phyloP scores from a whole-genome alignment of 2,797 vertebrate species.

The Anas bahamensis region DNA sequence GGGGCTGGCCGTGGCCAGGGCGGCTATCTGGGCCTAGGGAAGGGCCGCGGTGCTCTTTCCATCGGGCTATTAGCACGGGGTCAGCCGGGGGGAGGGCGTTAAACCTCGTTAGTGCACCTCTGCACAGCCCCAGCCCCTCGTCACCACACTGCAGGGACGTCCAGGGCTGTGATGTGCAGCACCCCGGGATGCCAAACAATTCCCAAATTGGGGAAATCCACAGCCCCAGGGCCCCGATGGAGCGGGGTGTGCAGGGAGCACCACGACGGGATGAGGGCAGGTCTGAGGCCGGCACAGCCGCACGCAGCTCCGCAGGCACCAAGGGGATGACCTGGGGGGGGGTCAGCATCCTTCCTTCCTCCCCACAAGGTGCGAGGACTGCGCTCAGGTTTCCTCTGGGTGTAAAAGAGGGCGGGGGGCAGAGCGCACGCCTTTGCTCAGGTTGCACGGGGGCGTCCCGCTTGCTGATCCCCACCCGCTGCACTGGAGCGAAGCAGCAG shows the following conservation, averaged over 20 bases:
- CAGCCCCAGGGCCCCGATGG: background rate
- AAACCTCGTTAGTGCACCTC: background rate
- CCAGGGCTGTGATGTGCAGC: background rate
- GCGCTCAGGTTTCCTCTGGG: no score
- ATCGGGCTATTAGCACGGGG: constrained; percentile 44
- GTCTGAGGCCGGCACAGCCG: background rate
- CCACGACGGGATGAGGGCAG: no score
- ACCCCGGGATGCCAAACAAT: background rate
- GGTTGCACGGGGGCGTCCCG: background rate
- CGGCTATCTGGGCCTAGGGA: constrained; percentile 12
- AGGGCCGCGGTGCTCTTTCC: constrained; percentile 44
- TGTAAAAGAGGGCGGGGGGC: no score
- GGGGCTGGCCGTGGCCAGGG: constrained; percentile 5
- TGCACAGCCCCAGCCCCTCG: background rate
- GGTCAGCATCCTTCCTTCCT: background rate
- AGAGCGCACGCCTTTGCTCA: fast-evolving
- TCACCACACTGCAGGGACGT: fast-evolving
- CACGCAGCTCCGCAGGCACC: fast-evolving
- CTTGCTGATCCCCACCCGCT: fast-evolving
- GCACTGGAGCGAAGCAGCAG: background rate
- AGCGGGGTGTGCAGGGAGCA: background rate
- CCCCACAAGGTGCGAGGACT: background rate
- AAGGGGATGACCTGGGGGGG: fast-evolving
- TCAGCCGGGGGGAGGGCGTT: constrained; percentile 23
- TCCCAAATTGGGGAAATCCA: fast-evolving